Conservation (phyloP, 2,888 invertebrate species). For the Bugulina stolonifera region DNA sequence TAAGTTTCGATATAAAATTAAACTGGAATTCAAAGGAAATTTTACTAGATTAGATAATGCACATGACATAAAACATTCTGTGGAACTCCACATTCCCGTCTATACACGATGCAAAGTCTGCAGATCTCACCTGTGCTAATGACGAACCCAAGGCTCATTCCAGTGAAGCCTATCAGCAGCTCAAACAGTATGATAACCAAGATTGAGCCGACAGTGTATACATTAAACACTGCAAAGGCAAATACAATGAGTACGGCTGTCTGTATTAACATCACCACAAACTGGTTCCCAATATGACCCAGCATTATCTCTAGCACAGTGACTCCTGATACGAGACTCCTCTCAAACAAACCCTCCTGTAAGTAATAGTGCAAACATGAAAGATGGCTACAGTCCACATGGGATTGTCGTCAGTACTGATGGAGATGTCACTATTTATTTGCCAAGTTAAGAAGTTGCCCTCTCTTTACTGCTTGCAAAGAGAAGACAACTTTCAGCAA, state of each 20-base stretch:
- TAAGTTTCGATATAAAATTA: no score
- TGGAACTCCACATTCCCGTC: no score
- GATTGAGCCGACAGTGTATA: constrained; percentile 64
- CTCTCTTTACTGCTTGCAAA: no score
- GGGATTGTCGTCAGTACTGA: no score
- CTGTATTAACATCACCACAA: constrained; percentile 90
- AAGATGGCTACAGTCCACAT: no score
- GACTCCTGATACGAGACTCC: constrained; percentile 91
- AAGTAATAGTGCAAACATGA: no score
- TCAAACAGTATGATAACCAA: constrained; percentile 77
- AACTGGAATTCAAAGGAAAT: no score
- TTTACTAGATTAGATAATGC: no score
- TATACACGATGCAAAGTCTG: neutral
- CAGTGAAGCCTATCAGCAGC: constrained; percentile 82
- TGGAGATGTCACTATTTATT: no score
- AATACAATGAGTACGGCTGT: constrained; percentile 82
- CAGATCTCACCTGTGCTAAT: constrained; percentile 31
- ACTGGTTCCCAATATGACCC: constrained; percentile 88
- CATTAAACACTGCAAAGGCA: constrained; percentile 58
- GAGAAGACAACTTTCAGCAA: no score
- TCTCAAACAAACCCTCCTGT: constrained; percentile 66
- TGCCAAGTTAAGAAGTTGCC: no score
- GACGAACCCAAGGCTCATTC: constrained; percentile 82
- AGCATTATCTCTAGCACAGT: constrained; percentile 84
- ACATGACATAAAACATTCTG: no score